A percentile compares a stretch with the other conserved stretches of the same genome.
Evolutionary conservation across 1,140 invertebrate genomes (phyloP).

Genomic region (Drosophila burlai): DNA sequence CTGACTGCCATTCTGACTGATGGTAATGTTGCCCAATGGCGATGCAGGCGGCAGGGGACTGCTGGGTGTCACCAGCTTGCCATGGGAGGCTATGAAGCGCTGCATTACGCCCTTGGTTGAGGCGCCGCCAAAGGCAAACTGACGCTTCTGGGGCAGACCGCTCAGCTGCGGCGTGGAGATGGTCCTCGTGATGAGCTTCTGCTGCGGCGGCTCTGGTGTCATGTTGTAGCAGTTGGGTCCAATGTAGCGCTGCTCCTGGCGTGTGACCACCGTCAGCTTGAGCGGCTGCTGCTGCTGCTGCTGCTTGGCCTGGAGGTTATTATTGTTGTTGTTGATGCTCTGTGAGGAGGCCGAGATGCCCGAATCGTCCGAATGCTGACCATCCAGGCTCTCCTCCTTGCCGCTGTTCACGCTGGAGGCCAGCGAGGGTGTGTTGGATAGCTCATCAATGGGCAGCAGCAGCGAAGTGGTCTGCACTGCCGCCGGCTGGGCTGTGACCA

Average conservation of each 20-base stretch:
- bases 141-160: slow-evolving; percentile 84
- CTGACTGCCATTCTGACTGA: not conserved
- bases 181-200: slow-evolving; percentile 86
- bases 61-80: slow-evolving; percentile 86
- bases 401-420: slow-evolving; percentile 70
- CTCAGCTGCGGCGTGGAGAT: slow-evolving; percentile 88
- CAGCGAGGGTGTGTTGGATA: slow-evolving; percentile 70
- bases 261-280: slow-evolving; percentile 52
- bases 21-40: slow-evolving; percentile 39
- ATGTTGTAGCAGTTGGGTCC: slow-evolving; percentile 83
- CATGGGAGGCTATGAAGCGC: slow-evolving; percentile 90
- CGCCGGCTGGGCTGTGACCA: slow-evolving; percentile 68
- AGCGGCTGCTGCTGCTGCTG: slow-evolving; percentile 25
- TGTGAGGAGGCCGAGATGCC: slow-evolving; percentile 78
- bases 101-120: slow-evolving; percentile 91
- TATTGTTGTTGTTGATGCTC: slow-evolving; percentile 49
- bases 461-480: slow-evolving; percentile 40
- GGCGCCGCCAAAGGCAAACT: slow-evolving; percentile 87
- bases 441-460: slow-evolving; percentile 64
- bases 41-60: slow-evolving; percentile 26
- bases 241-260: slow-evolving; percentile 77
- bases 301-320: slow-evolving; percentile 8
- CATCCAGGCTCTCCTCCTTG: slow-evolving; percentile 81
- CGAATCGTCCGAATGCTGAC: slow-evolving; percentile 80
- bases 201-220: slow-evolving; percentile 85